Evolutionary conservation across 2,113 vertebrate genomes (phyloP).

Genomic region (Crypturellus undulatus): DNA sequence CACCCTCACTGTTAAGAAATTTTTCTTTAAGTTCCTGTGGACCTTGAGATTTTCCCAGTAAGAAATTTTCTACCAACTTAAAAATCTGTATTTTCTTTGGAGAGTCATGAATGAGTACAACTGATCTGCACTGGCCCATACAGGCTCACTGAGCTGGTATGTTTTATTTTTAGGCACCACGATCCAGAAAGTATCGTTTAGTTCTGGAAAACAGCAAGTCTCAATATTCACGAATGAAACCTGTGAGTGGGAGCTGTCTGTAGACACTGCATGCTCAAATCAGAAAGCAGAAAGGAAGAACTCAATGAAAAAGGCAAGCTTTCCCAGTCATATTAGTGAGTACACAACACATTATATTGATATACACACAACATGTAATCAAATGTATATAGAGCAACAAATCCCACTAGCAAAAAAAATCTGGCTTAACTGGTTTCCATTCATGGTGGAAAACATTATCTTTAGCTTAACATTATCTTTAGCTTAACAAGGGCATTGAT

Average conservation of each 20-base stretch:
- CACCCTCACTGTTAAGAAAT: no score
- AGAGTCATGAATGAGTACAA: neutral
- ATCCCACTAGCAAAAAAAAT: neutral
- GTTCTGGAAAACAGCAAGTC: neutral
- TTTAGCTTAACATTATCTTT: neutral
- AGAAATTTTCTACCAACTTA: neutral
- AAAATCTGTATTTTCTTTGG: neutral
- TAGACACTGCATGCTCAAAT: neutral
- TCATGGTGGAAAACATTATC: neutral
- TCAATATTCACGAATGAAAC: neutral
- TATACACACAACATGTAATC: neutral
- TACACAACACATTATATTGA: fast-evolving
- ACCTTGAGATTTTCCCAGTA: neutral
- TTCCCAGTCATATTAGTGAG: neutral
- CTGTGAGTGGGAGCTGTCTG: neutral
- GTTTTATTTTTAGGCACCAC: neutral
- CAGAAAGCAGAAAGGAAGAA: neutral
- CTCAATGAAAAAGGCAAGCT: neutral
- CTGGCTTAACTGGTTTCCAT: neutral
- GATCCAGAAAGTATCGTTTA: neutral
- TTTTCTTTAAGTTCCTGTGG: neutral
- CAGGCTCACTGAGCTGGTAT: neutral
- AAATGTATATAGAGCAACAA: neutral
- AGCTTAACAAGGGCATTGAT: neutral
- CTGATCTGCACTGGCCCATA: neutral